phyloP scores from a whole-genome alignment of 92 coral and sea anemone species.

The Plumapathes pennacea region DNA sequence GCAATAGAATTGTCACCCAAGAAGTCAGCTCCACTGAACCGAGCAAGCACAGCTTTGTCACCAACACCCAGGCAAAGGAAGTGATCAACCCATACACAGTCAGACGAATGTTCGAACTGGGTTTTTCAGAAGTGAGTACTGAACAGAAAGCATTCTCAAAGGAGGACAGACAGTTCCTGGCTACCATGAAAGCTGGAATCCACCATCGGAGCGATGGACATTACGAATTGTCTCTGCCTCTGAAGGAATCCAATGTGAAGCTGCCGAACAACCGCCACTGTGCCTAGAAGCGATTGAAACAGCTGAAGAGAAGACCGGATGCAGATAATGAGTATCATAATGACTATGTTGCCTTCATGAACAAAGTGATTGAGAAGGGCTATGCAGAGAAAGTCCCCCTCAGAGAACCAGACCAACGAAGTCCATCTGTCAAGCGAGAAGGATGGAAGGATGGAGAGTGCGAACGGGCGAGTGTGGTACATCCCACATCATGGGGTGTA shows the following conservation, averaged over 20 bases:
- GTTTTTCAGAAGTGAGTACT: slow-evolving; percentile 22
- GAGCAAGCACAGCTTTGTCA: neutral
- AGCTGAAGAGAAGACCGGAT: slow-evolving; percentile 16
- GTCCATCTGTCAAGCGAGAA: too few relatives aligned
- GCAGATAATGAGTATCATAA: neutral
- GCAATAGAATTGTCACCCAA: too few relatives aligned
- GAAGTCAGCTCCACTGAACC: neutral
- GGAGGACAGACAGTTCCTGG: slow-evolving; percentile 40
- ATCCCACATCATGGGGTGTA: slow-evolving; percentile 18
- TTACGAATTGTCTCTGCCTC: slow-evolving; percentile 54
- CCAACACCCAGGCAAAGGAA: slow-evolving; percentile 28
- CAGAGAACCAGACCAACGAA: neutral
- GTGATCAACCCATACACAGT: slow-evolving; percentile 31
- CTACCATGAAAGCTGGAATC: slow-evolving; percentile 16
- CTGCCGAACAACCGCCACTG: slow-evolving; percentile 45
- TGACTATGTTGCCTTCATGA: slow-evolving; percentile 45
- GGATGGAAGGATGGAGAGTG: too few relatives aligned
- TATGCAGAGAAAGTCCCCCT: slow-evolving; percentile 36
- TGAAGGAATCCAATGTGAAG: neutral
- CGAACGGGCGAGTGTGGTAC: too few relatives aligned
- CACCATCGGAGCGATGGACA: slow-evolving; percentile 22
- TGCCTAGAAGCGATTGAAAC: slow-evolving; percentile 31
- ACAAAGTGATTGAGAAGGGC: slow-evolving; percentile 14
- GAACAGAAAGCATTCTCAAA: slow-evolving; percentile 11
- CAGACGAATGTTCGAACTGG: slow-evolving; percentile 31